Base-by-base conservation (phyloP, 2,113 vertebrate species). In the Thryonomys swinderianus region DNA sequence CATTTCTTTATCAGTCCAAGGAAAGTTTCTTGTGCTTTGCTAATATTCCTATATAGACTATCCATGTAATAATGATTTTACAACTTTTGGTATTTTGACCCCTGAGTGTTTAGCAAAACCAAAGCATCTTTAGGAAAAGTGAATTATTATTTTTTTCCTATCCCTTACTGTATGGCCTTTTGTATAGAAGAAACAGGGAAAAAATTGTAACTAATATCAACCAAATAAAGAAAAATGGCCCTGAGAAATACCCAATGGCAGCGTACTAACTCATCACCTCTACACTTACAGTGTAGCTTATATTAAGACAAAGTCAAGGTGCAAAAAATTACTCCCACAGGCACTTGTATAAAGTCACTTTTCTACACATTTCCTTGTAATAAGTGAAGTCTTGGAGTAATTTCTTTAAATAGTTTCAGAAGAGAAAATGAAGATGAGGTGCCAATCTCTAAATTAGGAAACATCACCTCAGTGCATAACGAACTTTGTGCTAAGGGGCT, bases 251-350 rank as follows among this genome's bases (percentile, higher is more conserved):
- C 57, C 81, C 79, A 96, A 91, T 53, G 59, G 64, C 73, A 93
- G 32, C 17, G 51, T 27, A 85, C 80, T 79, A 93, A 95, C 42
- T 96, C 74, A 61, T 81, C 74, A 91, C 51, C 84, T 92, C 92
- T 96, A 95, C 30, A 88, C 94, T 91, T 91, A 91, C 69, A 79
- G 76, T 45, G 55, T 59, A 69, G 40, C 73, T 91, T 95, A 94
- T 91, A 94, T 94, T 95, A 91, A 93, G 89, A 94, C 93, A 93
- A 90, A 96, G 94, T 94, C 95, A 95, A 96, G 85, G 81, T 97
- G 85, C 93, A 94, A 95, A 97, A 96, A 97, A 87, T 95, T 74
- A 95, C 62, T 95, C 66, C 84, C 57, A 90, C 80, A 79, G 48
- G 57, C 93, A 96, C 71, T 91, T 93, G 55, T 94, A 73, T 76